Conservation (phyloP, 2,888 invertebrate genomes). For the Phrixothrix hirtus region DNA sequence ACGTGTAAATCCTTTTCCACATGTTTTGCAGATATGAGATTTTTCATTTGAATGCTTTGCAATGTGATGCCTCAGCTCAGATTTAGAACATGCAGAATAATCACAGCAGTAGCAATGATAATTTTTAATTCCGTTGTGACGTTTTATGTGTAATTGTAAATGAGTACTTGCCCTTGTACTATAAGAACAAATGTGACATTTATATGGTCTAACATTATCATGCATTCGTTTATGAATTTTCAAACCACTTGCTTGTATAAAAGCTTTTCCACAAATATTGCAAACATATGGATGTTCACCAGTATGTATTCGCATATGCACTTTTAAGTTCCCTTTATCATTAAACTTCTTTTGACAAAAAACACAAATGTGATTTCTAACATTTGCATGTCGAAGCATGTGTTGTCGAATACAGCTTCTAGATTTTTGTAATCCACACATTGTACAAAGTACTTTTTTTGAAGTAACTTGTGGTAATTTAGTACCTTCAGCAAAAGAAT, state of each 20-base stretch:
- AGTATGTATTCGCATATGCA: slow-evolving; percentile 12
- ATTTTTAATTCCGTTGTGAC: slow-evolving; percentile 19
- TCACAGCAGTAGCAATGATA: slow-evolving; percentile 20
- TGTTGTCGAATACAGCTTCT: slow-evolving; percentile 8
- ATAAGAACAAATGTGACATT: slow-evolving; percentile 36
- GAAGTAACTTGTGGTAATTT: neutral
- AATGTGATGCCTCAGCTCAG: slow-evolving; percentile 41
- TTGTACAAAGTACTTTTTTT: slow-evolving; percentile 10
- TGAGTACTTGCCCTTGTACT: slow-evolving; percentile 19
- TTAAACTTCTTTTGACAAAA: slow-evolving; percentile 12
- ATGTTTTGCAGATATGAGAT: slow-evolving; percentile 44
- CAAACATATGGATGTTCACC: slow-evolving; percentile 24
- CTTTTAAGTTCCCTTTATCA: slow-evolving; percentile 17
- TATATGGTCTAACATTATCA: slow-evolving; percentile 41
- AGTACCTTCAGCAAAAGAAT: neutral
- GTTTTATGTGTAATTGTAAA: slow-evolving; percentile 18
- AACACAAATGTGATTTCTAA: slow-evolving; percentile 4
- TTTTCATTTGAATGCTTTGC: slow-evolving; percentile 45
- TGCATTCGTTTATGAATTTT: slow-evolving; percentile 40
- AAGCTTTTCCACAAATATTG: slow-evolving; percentile 36
- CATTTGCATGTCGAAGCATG: slow-evolving; percentile 11
- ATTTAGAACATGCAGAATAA: slow-evolving; percentile 23
- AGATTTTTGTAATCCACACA: slow-evolving; percentile 19
- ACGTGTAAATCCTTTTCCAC: slow-evolving; percentile 42
- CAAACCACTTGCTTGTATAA: slow-evolving; percentile 37